phyloP scores from a whole-genome alignment of 2,113 vertebrate species.

The Lichenostomus cassidix region DNA sequence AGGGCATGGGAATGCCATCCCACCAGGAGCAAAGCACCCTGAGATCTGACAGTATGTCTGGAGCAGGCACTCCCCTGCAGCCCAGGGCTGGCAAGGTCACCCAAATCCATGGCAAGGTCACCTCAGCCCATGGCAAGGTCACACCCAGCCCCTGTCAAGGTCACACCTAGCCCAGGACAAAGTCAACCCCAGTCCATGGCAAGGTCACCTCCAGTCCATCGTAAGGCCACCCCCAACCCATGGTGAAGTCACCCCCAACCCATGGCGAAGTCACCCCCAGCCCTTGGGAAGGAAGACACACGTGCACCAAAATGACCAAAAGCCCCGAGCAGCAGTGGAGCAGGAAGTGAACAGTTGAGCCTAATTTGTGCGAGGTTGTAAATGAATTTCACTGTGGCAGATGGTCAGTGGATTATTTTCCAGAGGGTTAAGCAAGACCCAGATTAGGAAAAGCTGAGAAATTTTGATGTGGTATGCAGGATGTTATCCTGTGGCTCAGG shows the following conservation, averaged over 20 bases:
- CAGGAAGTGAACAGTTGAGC: neutral
- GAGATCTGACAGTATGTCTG: accelerated
- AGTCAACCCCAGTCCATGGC: neutral
- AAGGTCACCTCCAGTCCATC: neutral
- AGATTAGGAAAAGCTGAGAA: slow-evolving; percentile 34
- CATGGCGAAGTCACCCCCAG: neutral
- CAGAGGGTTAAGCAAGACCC: slow-evolving; percentile 24
- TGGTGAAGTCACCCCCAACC: neutral
- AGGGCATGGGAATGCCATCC: neutral
- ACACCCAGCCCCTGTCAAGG: neutral
- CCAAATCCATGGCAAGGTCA: neutral
- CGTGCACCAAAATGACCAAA: neutral
- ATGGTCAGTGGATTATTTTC: slow-evolving; percentile 57
- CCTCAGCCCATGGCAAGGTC: neutral
- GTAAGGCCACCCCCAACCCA: neutral
- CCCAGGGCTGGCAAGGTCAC: neutral
- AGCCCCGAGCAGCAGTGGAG: neutral
- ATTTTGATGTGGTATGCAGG: neutral
- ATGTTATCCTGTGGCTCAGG: neutral
- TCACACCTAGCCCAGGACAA: neutral
- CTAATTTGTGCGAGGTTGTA: neutral
- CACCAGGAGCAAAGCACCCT: neutral
- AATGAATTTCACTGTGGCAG: slow-evolving; percentile 23
- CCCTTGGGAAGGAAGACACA: neutral
- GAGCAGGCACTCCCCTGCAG: neutral